Percentiles rank a stretch among this genome's conserved stretches.
Evolutionary conservation across 2,888 invertebrate genomes (phyloP).

Genomic region (Petrolisthes manimaculis): DNA sequence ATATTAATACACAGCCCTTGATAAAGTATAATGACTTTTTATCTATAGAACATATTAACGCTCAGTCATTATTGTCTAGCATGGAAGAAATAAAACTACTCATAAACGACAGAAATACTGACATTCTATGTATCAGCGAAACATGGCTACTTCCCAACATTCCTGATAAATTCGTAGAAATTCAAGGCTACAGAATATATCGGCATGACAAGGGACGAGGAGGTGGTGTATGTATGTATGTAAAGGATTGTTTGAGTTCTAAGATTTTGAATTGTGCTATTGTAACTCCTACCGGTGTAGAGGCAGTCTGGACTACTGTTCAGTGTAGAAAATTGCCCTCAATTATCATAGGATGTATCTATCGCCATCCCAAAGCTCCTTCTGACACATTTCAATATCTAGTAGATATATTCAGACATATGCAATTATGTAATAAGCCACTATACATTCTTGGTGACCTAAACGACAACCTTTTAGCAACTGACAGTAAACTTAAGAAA

Average conservation of each 20-base stretch:
- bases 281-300: neutral
- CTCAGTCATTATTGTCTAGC: no score
- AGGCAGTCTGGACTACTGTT: neutral
- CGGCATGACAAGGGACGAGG: neutral
- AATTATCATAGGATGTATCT: no score
- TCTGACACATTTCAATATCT: neutral
- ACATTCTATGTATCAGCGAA: no score
- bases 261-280: neutral
- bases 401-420: no score
- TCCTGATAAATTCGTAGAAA: neutral
- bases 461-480: neutral
- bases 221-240: neutral
- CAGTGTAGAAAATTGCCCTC: neutral
- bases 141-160: neutral
- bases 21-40: neutral
- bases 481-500: neutral
- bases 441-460: conserved; percentile 3
- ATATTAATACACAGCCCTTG: no score
- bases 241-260: neutral
- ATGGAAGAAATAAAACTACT: no score
- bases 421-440: neutral
- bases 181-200: neutral
- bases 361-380: neutral
- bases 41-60: neutral
- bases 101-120: no score